Base-by-base conservation (phyloP, 35 echinoderm and acorn worm species). In the Holothuria glaberrima region DNA sequence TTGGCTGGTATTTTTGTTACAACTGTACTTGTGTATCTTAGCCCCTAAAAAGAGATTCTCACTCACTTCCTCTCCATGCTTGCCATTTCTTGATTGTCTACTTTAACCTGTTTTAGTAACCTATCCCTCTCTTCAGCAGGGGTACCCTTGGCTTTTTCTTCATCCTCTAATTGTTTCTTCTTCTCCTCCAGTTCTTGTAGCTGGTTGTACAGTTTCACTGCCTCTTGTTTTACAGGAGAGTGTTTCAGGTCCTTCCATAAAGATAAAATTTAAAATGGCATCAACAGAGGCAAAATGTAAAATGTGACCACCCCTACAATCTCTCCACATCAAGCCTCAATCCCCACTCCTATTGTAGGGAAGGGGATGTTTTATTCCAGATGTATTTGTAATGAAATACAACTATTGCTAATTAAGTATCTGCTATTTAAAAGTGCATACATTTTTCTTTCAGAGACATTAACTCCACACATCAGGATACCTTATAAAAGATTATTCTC, bases 1-100 rank as follows among this genome's bases (percentile, higher is more conserved):
- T 2, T 41, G 2, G 2, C 36, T 41, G 36, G n/a, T n/a, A n/a
- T 7, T 41, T 41, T 41, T 41, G 36, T 41, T n/a, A n/a, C n/a
- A n/a, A n/a, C n/a, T n/a, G n/a, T n/a, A n/a, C n/a, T n/a, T n/a
- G n/a, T n/a, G n/a, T n/a, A n/a, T n/a, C n/a, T n/a, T n/a, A n/a
- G n/a, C n/a, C n/a, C n/a, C 36, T 4, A 41, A 41, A 54, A 12
- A 14, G 50, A 13, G 9, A 41, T 69, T 50, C 34, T 27, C 6
- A 91, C 92, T 89, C 77, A 97, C 95, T 94, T 80, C 73, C 89
- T 97, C 56, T 97, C 95, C 89, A 97, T 94, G 65, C 95, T 86
- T 31, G 92, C 95, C 34, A 97, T 97, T 29, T 97, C 95, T 77
- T 97, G 95, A 59, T 97, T 97, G 68, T 97, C 92, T 59, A 94